phyloP scores from a whole-genome alignment of 2,797 vertebrate species.

The Xenopus petersii region DNA sequence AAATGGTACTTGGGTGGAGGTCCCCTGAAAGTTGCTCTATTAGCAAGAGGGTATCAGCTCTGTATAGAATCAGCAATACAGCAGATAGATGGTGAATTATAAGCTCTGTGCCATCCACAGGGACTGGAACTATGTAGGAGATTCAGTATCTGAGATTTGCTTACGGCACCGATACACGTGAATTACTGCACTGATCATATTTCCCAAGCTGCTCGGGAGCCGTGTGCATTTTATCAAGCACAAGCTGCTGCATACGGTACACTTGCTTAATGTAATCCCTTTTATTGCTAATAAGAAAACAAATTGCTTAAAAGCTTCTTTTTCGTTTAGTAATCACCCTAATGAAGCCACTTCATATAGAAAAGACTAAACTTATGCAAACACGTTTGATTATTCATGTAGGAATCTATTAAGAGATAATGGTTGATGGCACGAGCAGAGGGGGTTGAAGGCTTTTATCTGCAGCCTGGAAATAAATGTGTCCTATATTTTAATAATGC shows the following conservation, averaged over 20 bases:
- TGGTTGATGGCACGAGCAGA: constrained; percentile 1
- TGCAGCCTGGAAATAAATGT: too few species aligned
- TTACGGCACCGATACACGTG: not conserved
- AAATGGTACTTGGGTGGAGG: too few species aligned
- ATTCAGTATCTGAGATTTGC: too few species aligned
- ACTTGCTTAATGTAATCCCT: constrained; percentile 23
- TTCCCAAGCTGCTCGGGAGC: not conserved
- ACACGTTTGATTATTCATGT: constrained; percentile 3
- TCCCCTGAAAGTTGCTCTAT: too few species aligned
- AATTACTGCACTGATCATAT: not conserved
- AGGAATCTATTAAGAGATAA: constrained; percentile 36
- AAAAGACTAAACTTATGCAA: constrained; percentile 16
- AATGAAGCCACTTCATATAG: constrained; percentile 39
- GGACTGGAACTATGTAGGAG: too few species aligned
- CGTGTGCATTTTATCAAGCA: not conserved
- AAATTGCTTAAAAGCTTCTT: constrained; percentile 35
- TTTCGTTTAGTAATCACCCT: constrained; percentile 33
- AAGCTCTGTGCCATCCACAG: too few species aligned
- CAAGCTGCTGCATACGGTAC: not conserved
- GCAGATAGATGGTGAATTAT: too few species aligned
- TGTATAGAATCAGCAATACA: too few species aligned
- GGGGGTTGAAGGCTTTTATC: not conserved
- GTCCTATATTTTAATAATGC: too few species aligned
- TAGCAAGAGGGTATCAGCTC: too few species aligned
- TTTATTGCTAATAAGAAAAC: constrained; percentile 41